Conservation (phyloP, 2,113 vertebrate species). For the Bubalus kerabau region DNA sequence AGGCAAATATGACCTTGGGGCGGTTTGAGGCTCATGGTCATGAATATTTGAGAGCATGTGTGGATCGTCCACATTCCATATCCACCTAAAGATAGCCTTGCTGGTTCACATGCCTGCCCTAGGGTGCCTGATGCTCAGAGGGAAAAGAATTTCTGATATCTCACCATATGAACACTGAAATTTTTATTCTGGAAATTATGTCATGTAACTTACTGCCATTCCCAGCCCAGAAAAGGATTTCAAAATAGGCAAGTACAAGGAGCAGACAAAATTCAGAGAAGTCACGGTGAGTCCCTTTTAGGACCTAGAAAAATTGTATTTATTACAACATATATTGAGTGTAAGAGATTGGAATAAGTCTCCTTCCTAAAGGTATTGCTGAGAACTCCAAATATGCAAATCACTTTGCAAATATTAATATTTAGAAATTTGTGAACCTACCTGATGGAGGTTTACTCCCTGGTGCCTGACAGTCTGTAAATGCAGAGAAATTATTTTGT, state of each 20-base stretch:
- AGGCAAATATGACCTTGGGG: neutral
- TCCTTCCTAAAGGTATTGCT: neutral
- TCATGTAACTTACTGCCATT: neutral
- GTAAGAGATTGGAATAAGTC: neutral
- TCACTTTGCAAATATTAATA: neutral
- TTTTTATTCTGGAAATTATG: neutral
- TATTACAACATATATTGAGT: neutral
- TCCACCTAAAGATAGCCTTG: neutral
- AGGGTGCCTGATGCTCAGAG: neutral
- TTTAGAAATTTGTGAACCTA: neutral
- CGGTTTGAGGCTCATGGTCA: neutral
- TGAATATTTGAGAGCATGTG: neutral
- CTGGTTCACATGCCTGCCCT: neutral
- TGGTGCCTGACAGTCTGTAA: neutral
- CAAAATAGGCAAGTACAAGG: neutral
- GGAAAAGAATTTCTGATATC: neutral
- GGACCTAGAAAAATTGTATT: neutral
- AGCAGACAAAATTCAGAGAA: no score
- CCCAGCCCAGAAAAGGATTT: neutral
- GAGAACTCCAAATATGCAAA: neutral
- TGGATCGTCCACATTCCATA: neutral
- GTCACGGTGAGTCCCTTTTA: neutral
- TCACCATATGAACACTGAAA: neutral
- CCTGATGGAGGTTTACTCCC: neutral
- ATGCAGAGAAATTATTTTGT: neutral